phyloP scores from a whole-genome alignment of 92 coral and sea anemone genomes.

The Paragorgia papillata region DNA sequence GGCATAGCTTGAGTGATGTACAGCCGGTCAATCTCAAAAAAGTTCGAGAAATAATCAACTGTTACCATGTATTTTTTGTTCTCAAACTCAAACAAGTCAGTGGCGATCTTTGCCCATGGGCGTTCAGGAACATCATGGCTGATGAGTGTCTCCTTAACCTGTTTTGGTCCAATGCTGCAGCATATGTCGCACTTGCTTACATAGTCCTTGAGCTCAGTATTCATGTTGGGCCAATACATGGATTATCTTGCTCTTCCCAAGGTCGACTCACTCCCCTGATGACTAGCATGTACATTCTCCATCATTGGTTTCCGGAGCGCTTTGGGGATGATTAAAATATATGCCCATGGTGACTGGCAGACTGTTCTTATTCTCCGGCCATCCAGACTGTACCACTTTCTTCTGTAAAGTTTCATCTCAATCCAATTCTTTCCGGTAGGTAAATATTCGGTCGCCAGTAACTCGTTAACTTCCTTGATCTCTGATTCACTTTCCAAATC shows the following conservation, averaged over 20 bases:
- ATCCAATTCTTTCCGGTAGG: constrained; percentile 1
- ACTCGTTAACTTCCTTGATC: constrained; percentile 31
- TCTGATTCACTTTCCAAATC: constrained; percentile 8
- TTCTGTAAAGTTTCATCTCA: constrained; percentile 41
- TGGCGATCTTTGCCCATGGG: constrained; percentile 46
- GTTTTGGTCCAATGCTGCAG: not conserved
- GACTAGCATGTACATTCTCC: constrained; percentile 29
- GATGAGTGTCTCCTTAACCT: constrained; percentile 46
- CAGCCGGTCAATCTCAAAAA: constrained; percentile 36
- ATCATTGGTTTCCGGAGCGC: not conserved
- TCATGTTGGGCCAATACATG: constrained; percentile 49
- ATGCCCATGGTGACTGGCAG: constrained; percentile 3
- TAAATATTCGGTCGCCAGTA: not conserved
- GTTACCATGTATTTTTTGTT: constrained; percentile 49
- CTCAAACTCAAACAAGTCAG: constrained; percentile 44
- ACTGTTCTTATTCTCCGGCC: constrained; percentile 33
- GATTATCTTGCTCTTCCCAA: constrained; percentile 32
- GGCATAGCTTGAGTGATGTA: constrained; percentile 20
- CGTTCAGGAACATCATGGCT: constrained; percentile 45
- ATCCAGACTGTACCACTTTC: constrained; percentile 5
- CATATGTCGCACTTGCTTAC: constrained; percentile 45
- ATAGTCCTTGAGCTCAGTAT: constrained; percentile 24
- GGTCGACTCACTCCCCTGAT: constrained; percentile 46
- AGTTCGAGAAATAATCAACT: constrained; percentile 46
- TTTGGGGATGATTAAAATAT: no score